Evolutionary conservation across 2,797 vertebrate genomes (phyloP), one percentile per base, ranked within the genome.

Genomic region (Menidia menidia): DNA sequence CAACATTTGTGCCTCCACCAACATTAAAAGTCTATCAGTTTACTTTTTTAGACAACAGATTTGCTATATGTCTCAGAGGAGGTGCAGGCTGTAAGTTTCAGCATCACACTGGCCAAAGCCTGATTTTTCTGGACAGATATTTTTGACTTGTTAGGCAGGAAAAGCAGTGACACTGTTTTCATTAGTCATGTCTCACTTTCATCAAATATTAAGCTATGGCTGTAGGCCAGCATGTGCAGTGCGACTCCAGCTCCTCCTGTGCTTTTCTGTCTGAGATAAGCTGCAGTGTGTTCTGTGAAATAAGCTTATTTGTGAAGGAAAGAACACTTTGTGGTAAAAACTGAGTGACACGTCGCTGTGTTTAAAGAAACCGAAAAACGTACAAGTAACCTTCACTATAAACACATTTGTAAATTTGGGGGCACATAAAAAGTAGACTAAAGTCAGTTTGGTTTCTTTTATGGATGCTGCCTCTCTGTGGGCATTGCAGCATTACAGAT

Each of bases 381-480:
- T 11, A 52, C 13, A 53, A 53, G 13, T 15, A 44, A 32, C 14
- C 52, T 18, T 3, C 52, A 32, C 45, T 31, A 32, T 18, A 59
- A 25, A 53, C 14, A 16, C 2, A 52, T 31, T 32, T 32, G 51
- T 52, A 6, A 52, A 10, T 12, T 1, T 6, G n/a, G 10, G 13
- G 4, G 11, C 52, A 25, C 30, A 57, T 64, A 33, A 48, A 63
- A 60, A 6, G 31, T 18, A 32, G 32, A 19, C 35, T 59, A 43
- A 35, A 51, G 31, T n/a, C 10, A 33, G 12, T 50, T 60, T 71
- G 0, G 13, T 10, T 39, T 39, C 4, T 64, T 64, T 50, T 15
- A 52, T 54, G 44, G 31, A 62, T 65, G 57, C 66, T 59, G 61
- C 78, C 85, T 71, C 81, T 44, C 39, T 64, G 68, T 85, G 78